Percentiles rank a stretch among this genome's conserved stretches.
phyloP scores from a whole-genome alignment of 2,888 invertebrate species.

The Eulithis prunata region DNA sequence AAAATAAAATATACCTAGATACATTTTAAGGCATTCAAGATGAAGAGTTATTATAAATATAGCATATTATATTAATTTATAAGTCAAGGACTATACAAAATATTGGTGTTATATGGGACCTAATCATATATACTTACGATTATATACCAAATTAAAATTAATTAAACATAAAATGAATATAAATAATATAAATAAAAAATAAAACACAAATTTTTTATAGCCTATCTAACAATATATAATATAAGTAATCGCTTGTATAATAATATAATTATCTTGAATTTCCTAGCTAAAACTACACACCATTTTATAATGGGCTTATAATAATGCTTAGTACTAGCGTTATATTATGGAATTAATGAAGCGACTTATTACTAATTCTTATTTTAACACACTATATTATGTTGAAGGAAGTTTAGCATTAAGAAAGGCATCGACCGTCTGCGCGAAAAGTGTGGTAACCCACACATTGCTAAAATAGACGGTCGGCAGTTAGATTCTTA shows the following conservation, averaged over 20 bases:
- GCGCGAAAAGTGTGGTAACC: conserved; percentile 42
- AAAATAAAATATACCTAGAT: conserved; percentile 36
- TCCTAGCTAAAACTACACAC: conserved; percentile 68
- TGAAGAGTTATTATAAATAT: conserved; percentile 33
- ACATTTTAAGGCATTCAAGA: conserved; percentile 49
- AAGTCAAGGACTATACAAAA: conserved; percentile 45
- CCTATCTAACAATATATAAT: conserved; percentile 69
- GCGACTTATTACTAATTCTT: conserved; percentile 49
- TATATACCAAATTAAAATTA: conserved; percentile 29
- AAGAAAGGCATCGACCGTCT: conserved; percentile 66
- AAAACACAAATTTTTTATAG: conserved; percentile 54
- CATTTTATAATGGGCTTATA: conserved; percentile 57
- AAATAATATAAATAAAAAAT: conserved; percentile 10
- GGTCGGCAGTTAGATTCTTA: conserved; percentile 45
- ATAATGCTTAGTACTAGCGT: conserved; percentile 49
- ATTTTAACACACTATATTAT: conserved; percentile 48
- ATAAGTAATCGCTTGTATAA: conserved; percentile 62
- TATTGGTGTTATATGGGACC: conserved; percentile 51
- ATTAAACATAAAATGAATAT: conserved; percentile 18
- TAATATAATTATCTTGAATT: conserved; percentile 64
- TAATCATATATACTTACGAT: conserved; percentile 42
- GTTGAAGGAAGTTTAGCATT: conserved; percentile 70
- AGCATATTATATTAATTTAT: conserved; percentile 39
- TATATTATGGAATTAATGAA: conserved; percentile 56
- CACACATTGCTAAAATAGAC: conserved; percentile 40